A percentile compares a stretch with the other conserved stretches of the same genome.
Conservation (phyloP, 2,113 vertebrate genomes). For the Ahaetulla prasina region DNA sequence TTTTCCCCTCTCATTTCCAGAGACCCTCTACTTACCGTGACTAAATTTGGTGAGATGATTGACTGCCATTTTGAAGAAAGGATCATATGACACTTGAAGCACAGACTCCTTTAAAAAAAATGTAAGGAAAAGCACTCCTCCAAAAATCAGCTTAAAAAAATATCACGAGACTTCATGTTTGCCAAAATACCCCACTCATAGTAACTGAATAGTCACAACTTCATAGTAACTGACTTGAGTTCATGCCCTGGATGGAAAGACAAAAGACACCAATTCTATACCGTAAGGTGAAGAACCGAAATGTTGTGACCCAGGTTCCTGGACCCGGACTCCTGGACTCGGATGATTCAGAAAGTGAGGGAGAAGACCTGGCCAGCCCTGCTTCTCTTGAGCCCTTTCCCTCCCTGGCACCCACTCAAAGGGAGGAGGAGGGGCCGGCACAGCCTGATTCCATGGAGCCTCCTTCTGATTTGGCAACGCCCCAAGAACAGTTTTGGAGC, state of each 20-base stretch:
- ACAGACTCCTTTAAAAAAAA: neutral
- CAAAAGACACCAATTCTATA: neutral
- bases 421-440: too few relatives aligned
- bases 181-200: neutral
- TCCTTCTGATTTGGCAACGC: too few relatives aligned
- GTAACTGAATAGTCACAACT: too few relatives aligned
- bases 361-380: too few relatives aligned
- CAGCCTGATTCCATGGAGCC: too few relatives aligned
- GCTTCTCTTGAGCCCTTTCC: too few relatives aligned
- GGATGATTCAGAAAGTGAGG: too few relatives aligned
- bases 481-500: too few relatives aligned
- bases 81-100: neutral
- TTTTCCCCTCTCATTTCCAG: neutral
- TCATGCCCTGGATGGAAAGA: neutral
- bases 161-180: neutral
- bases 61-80: neutral
- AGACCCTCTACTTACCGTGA: neutral
- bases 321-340: too few relatives aligned
- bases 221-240: neutral
- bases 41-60: neutral
- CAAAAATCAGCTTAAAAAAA: neutral
- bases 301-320: too few relatives aligned
- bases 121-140: neutral
- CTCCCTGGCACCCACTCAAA: too few relatives aligned
- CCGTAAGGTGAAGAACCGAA: neutral